These are phyloP conservation scores for Bombus sibiricus DNA, from an alignment of 1,140 invertebrate genomes.

Conservation along the genomic window DNA sequence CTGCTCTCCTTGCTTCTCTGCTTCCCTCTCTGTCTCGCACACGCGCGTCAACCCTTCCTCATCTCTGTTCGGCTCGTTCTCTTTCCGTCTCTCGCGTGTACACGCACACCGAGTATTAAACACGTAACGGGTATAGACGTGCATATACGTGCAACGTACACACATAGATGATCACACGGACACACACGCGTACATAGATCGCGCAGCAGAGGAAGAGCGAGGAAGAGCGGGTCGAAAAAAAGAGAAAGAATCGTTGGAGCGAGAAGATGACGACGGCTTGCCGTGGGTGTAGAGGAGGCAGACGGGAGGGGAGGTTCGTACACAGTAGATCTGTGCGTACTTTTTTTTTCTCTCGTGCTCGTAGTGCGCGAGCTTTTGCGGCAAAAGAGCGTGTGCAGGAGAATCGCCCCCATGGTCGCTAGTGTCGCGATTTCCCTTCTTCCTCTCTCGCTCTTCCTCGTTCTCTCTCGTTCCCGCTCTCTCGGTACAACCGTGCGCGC, in stretches of 20 bases:
- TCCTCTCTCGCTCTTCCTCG: conserved; percentile 53
- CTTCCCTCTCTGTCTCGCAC: conserved; percentile 12
- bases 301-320: neutral
- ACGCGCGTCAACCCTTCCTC: neutral
- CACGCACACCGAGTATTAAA: conserved; percentile 35
- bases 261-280: neutral
- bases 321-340: conserved; percentile 49
- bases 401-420: conserved; percentile 61
- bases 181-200: neutral
- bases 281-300: neutral
- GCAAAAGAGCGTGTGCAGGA: conserved; percentile 50
- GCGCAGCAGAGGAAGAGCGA: neutral
- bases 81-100: neutral
- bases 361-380: conserved; percentile 58
- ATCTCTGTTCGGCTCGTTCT: neutral
- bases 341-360: conserved; percentile 51
- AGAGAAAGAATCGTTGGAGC: neutral
- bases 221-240: neutral
- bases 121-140: conserved; percentile 8
- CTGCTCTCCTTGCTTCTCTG: conserved; percentile 56
- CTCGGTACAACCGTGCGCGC: conserved; percentile 23
- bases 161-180: neutral
- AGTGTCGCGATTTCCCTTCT: conserved; percentile 62
- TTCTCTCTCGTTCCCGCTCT: conserved; percentile 49
- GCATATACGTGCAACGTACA: conserved; percentile 1